Conservation (phyloP, 2,888 invertebrate genomes). For the Augiades crinisus region DNA sequence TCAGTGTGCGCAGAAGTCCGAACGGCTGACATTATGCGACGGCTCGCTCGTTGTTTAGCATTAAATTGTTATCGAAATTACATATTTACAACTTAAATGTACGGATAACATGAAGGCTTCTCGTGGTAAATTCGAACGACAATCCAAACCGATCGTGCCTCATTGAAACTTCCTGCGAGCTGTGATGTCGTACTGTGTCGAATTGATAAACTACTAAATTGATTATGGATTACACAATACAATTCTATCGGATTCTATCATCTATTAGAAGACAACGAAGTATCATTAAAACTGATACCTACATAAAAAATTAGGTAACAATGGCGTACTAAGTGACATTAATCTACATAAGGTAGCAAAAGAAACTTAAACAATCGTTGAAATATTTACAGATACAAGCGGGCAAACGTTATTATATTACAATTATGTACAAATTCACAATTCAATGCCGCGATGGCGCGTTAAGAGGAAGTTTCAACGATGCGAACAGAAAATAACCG, state of each 20-base stretch:
- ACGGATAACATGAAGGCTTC: constrained; percentile 63
- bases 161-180: constrained; percentile 51
- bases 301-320: constrained; percentile 7
- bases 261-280: constrained; percentile 17
- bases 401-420: constrained; percentile 44
- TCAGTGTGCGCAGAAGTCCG: constrained; percentile 74
- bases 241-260: constrained; percentile 3
- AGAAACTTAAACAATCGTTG: constrained; percentile 31
- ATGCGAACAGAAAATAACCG: constrained; percentile 37
- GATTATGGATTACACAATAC: constrained; percentile 15
- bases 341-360: constrained; percentile 2
- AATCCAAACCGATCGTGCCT: constrained; percentile 48
- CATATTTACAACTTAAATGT: constrained; percentile 74
- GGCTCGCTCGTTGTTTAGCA: constrained; percentile 71
- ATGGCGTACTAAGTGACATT: background rate
- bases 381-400: constrained; percentile 42
- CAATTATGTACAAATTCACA: constrained; percentile 64
- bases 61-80: constrained; percentile 68
- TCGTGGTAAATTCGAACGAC: constrained; percentile 59
- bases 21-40: constrained; percentile 61
- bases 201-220: constrained; percentile 7
- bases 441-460: constrained; percentile 31
- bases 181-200: background rate
- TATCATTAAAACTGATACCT: background rate
- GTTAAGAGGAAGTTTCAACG: constrained; percentile 51